Conservation (phyloP, 2,888 invertebrate genomes). For the Xanthia icteritia region DNA sequence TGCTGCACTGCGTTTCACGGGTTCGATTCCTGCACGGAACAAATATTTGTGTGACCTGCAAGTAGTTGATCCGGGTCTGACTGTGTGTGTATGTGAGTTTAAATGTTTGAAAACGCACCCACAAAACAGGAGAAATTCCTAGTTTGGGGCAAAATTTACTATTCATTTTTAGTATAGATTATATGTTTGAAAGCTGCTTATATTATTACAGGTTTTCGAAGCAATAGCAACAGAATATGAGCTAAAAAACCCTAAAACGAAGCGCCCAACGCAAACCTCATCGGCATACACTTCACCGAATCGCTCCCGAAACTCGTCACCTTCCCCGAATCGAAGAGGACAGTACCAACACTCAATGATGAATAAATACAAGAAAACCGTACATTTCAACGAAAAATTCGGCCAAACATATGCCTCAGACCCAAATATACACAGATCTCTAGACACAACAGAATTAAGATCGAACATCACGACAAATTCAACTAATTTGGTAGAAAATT, state of each 20-base stretch:
- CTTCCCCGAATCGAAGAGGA: conserved; percentile 77
- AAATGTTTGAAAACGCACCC: too few species aligned
- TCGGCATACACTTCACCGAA: conserved; percentile 81
- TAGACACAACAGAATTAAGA: conserved; percentile 34
- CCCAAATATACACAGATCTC: conserved; percentile 81
- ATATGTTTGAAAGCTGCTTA: too few species aligned
- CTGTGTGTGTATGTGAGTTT: too few species aligned
- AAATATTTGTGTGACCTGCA: too few species aligned
- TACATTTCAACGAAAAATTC: conserved; percentile 78
- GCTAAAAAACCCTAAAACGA: conserved; percentile 76
- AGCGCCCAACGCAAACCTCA: conserved; percentile 71
- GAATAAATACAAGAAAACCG: conserved; percentile 77
- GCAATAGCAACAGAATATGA: conserved; percentile 87
- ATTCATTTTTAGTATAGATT: too few species aligned
- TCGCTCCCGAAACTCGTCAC: conserved; percentile 80
- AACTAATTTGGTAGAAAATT: conserved; percentile 67
- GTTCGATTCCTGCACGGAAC: too few species aligned
- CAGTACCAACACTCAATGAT: conserved; percentile 85
- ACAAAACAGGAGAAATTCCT: too few species aligned
- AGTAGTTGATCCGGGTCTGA: too few species aligned
- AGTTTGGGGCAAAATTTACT: too few species aligned
- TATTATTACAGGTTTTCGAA: conserved; percentile 82
- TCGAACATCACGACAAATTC: conserved; percentile 52
- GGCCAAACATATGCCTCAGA: conserved; percentile 80
- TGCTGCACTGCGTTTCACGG: too few species aligned